Evolutionary conservation across 1,140 invertebrate genomes (phyloP).

Genomic region (Pseudomyrmex sp.): DNA sequence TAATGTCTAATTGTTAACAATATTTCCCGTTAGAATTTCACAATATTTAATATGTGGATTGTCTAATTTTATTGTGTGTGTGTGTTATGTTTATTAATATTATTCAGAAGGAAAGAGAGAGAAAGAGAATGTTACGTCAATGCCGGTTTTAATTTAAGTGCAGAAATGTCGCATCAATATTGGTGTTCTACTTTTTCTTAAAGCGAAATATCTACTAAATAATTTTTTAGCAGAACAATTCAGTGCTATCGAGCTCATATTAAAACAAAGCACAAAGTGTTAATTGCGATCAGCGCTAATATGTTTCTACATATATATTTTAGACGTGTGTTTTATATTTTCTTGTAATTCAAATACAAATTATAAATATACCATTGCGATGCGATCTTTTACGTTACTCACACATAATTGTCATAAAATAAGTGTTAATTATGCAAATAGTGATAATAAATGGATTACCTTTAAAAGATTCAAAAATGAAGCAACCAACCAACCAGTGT

Average conservation of each 20-base stretch:
- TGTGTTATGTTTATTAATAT: neutral
- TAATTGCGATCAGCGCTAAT: neutral
- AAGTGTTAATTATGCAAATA: neutral
- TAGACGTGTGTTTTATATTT: neutral
- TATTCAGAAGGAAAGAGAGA: too few species aligned
- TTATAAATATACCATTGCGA: constrained; percentile 3
- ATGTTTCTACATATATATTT: constrained; percentile 15
- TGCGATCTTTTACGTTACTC: neutral
- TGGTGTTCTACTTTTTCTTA: neutral
- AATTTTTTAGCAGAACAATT: neutral
- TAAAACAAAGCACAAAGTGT: neutral
- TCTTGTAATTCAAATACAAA: neutral
- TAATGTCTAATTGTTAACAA: neutral
- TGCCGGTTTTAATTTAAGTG: too few species aligned
- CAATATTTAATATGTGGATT: neutral
- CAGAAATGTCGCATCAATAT: neutral
- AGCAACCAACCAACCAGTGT: too few species aligned
- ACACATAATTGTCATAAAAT: neutral
- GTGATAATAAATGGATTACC: neutral
- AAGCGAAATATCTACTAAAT: neutral
- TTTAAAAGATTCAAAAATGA: neutral
- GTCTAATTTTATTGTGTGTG: neutral
- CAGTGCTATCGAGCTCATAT: too few species aligned
- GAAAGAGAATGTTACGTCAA: too few species aligned
- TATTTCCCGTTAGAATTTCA: neutral